Evolutionary conservation across 2,888 invertebrate species (phyloP), one percentile per base, ranked within the genome.

Genomic region (Hirtodrosophila trivittata): DNA sequence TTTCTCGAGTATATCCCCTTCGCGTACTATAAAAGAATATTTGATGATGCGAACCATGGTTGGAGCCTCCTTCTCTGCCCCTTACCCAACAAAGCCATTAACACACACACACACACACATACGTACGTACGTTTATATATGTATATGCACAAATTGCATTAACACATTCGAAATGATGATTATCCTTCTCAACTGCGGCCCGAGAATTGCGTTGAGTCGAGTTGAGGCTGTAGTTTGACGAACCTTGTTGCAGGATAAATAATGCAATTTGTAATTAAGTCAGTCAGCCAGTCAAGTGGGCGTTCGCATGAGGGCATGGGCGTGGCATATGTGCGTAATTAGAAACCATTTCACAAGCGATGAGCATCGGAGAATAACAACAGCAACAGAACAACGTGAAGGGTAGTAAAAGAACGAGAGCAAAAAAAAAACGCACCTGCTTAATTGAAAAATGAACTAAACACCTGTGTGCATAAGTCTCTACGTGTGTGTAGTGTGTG

Each of bases 191-290:
- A 65, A 52, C 59, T 65, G 13, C 13, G 3, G 8, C 26, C 28
- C 5, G 33, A 45, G 50, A 30, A n/a, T 21, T 10, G 30, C 42
- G 30, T 6, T 38, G 57, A 45, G 25, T 58, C 30, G 32, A 33
- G 21, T 50, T 56, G 18, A 42, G 37, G 30, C 43, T 35, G 54
- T 66, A 86, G 86, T 82, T 82, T 82, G 82, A 82, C 87, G 87
- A 84, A 86, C 86, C 77, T 81, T 81, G 82, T 71, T 74, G 81
- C 69, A 68, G 58, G 77, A 71, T 85, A 75, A 85, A 85, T 85
- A 85, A 85, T 85, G 86, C 76, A 85, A 81, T 78, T 86, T 72
- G 86, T 86, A 86, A 77, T 85, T 86, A 84, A 84, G 82, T 85
- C 86, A 78, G 86, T 82, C 82, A 81, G 57, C 69, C 55, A 57